Evolutionary conservation across 1,140 invertebrate genomes (phyloP).

Genomic region (Bombus difficillimus): DNA sequence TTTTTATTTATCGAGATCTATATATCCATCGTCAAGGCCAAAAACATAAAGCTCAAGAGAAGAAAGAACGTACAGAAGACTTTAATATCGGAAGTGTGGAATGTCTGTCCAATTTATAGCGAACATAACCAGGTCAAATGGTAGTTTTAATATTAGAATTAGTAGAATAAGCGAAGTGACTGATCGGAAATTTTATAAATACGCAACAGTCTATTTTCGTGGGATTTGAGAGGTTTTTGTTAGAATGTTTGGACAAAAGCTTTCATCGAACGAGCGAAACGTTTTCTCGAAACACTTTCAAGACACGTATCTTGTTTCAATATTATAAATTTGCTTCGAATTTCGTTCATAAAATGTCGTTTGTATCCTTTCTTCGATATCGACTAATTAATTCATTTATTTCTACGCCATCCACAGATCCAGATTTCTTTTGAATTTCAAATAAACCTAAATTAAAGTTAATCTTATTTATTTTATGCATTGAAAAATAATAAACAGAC

Average conservation of each 20-base stretch:
- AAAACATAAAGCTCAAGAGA: neutral
- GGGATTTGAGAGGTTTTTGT: too few relatives aligned
- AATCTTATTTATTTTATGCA: too few relatives aligned
- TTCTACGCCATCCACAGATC: rapidly evolving
- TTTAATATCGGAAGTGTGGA: neutral
- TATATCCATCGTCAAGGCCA: neutral
- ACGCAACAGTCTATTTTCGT: too few relatives aligned
- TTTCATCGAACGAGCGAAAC: too few relatives aligned
- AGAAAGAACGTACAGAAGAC: neutral
- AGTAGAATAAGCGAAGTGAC: neutral
- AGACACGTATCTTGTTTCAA: neutral
- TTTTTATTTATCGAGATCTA: neutral
- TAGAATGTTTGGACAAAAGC: too few relatives aligned
- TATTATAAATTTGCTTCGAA: neutral
- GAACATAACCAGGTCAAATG: too few relatives aligned
- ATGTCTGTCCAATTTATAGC: neutral
- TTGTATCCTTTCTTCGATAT: too few relatives aligned
- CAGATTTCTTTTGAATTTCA: too few relatives aligned
- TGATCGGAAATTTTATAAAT: neutral
- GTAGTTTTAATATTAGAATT: neutral
- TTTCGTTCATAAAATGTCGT: neutral
- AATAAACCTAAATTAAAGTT: too few relatives aligned
- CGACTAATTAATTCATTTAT: too few relatives aligned
- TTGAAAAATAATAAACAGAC: too few relatives aligned
- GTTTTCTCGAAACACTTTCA: too few relatives aligned